These are phyloP conservation scores for Pyrrhosoma nymphula DNA, from an alignment of 2,888 invertebrate genomes.

Conservation along the genomic window DNA sequence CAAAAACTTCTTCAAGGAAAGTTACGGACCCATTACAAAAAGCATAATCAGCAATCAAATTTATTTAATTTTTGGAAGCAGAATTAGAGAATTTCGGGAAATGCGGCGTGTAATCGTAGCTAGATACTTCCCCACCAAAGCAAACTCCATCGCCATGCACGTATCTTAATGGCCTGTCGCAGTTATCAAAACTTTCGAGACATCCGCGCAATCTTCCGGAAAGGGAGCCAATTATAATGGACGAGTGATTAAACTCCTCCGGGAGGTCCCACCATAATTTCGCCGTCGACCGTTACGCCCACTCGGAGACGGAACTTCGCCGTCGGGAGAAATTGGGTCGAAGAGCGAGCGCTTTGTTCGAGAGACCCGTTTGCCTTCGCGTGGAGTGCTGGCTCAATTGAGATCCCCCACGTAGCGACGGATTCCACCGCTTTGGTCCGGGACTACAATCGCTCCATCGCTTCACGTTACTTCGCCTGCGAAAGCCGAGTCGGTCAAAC, in stretches of 20 bases:
- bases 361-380: no score
- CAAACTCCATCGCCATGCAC: neutral
- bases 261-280: neutral
- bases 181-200: neutral
- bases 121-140: neutral
- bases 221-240: neutral
- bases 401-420: neutral
- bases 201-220: neutral
- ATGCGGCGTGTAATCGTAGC: neutral
- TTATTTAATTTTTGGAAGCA: no score
- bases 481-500: no score
- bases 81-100: no score
- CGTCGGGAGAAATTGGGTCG: slow-evolving; percentile 20
- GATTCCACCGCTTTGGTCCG: neutral
- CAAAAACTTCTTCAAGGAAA: no score
- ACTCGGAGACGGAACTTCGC: neutral
- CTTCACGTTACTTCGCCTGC: neutral
- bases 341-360: neutral
- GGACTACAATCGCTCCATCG: neutral
- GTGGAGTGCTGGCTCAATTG: neutral
- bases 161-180: neutral
- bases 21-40: no score
- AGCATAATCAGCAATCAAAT: no score
- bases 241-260: neutral
- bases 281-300: neutral